Evolutionary conservation across 2,113 vertebrate genomes (phyloP).

Genomic region (Tachuris rubrigastra): DNA sequence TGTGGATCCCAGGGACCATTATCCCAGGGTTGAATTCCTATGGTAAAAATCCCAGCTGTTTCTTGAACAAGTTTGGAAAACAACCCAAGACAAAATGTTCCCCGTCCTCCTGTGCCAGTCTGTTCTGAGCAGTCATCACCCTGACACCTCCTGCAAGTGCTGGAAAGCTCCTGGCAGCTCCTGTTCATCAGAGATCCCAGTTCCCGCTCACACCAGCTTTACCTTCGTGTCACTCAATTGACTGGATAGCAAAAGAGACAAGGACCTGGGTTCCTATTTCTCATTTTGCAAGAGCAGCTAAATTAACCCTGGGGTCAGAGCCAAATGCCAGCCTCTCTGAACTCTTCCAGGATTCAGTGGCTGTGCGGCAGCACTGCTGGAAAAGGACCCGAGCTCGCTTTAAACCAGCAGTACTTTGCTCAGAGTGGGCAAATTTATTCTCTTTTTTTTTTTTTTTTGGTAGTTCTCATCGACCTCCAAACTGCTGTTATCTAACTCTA

Average conservation of each 20-base stretch:
- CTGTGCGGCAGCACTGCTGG: background rate
- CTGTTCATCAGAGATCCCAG: background rate
- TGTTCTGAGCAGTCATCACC: background rate
- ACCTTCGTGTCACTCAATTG: background rate
- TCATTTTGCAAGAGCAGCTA: conserved; percentile 43
- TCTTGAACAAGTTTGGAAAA: background rate
- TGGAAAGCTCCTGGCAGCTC: background rate
- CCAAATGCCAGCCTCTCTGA: conserved; percentile 25
- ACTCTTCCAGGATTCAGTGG: background rate
- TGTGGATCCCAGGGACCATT: background rate
- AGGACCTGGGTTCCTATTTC: conserved; percentile 21
- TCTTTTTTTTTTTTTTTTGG: background rate
- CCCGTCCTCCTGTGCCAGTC: background rate
- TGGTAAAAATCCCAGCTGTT: background rate
- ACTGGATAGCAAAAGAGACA: background rate
- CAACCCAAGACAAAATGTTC: background rate
- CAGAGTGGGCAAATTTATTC: background rate
- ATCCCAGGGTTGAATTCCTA: background rate
- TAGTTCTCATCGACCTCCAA: background rate
- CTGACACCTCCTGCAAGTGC: background rate
- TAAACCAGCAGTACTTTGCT: background rate
- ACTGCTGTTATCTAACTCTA: background rate
- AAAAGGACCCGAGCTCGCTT: background rate
- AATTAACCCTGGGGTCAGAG: conserved; percentile 53
- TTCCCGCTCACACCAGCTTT: background rate